Evolutionary conservation across 2,888 invertebrate genomes (phyloP).

Genomic region (Hirtodrosophila histrioides): DNA sequence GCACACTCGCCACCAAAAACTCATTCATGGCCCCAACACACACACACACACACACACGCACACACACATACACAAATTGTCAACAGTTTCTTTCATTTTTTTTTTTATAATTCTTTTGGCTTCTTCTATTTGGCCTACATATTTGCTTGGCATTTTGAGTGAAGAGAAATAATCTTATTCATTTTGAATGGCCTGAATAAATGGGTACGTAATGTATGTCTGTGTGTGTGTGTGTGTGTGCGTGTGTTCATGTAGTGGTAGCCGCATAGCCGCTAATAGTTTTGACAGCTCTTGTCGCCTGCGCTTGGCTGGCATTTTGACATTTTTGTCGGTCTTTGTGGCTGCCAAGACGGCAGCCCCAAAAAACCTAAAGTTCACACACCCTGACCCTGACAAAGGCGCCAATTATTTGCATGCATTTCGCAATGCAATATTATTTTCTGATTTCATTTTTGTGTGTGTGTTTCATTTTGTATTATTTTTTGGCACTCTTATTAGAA

Average conservation of each 20-base stretch:
- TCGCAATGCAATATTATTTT: slow-evolving; percentile 30
- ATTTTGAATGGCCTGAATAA: slow-evolving; percentile 68
- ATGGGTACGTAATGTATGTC: slow-evolving; percentile 12
- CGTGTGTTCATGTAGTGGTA: slow-evolving; percentile 16
- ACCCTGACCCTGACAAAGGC: slow-evolving; percentile 59
- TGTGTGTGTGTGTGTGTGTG: slow-evolving; percentile 18
- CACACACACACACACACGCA: slow-evolving; percentile 12
- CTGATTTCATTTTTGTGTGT: neutral
- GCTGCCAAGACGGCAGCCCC: slow-evolving; percentile 38
- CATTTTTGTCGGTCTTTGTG: slow-evolving; percentile 43
- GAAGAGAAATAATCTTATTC: slow-evolving; percentile 70
- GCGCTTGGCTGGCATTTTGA: slow-evolving; percentile 56
- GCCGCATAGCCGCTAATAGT: slow-evolving; percentile 66
- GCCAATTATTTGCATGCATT: slow-evolving; percentile 57
- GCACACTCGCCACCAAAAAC: slow-evolving; percentile 21
- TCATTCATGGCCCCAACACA: slow-evolving; percentile 55
- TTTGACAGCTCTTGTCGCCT: slow-evolving; percentile 73
- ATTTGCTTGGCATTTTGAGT: slow-evolving; percentile 69
- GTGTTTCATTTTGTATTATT: slow-evolving; percentile 13
- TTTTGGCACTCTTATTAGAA: slow-evolving; percentile 35
- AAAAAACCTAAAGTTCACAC: slow-evolving; percentile 44
- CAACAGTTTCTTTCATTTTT: slow-evolving; percentile 46
- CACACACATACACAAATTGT: slow-evolving; percentile 37
- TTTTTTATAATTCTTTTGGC: slow-evolving; percentile 5
- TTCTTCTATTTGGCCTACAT: slow-evolving; percentile 63